Evolutionary conservation across 1,140 invertebrate genomes (phyloP), one percentile per base, ranked within the genome.

Genomic region (Caenorhabditis briggsae): DNA sequence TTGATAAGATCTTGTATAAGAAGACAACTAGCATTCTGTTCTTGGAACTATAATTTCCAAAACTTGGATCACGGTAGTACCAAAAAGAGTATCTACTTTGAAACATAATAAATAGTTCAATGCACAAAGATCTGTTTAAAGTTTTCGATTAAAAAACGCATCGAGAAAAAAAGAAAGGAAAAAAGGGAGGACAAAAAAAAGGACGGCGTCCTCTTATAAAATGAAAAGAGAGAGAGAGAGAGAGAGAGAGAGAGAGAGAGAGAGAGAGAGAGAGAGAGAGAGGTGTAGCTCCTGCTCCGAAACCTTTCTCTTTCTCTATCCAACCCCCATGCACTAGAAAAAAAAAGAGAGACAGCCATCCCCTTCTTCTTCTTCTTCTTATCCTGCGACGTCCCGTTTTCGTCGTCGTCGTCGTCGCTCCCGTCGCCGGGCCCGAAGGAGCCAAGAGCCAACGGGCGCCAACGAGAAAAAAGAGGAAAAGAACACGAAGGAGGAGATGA

Each of bases 371-470:
- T 48, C 65, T 53, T 48, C 41, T 46, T 58, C 23, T 58, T 58
- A 8, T 61, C n/a, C 59, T 5, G 11, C 59, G 59, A 11, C 59
- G 20, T n/a, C 56, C n/a, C 56, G 18, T 58, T 20, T 58, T 53
- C 50, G 56, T 58, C 59, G 59, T 61, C n/a, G 18, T 61, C 59
- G 59, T 61, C 59, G 46, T 78, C 46, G 64, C 12, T 41, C 41
- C 46, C 64, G 46, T 53, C 46, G 70, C 33, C 70, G 46, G 9
- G 16, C n/a, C 41, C 64, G 14, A 16, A 12, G 70, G 70, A 78
- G 70, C 70, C 70, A 78, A 78, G 70, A 78, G 70, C 70, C 70
- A 78, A 50, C 70, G 46, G 70, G 70, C 70, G 43, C 64, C 64
- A 70, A 70, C 33, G 64, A 70, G 64, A 41, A 41, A 64, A 64